Conservation (phyloP, 2,888 invertebrate genomes). For the Leucophenga montana region DNA sequence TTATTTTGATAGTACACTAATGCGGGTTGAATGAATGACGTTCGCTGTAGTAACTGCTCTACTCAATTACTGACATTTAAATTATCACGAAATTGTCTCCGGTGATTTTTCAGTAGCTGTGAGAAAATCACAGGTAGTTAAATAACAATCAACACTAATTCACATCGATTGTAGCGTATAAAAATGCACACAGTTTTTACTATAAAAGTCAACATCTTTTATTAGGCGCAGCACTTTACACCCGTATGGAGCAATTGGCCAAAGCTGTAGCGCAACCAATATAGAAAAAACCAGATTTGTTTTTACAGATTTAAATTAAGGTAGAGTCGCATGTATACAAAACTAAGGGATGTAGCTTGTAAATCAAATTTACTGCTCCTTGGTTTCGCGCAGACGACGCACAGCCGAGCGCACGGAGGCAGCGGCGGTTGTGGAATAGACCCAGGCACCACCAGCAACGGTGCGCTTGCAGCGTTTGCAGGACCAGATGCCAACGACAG, state of each 20-base stretch:
- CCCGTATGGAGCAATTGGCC: slow-evolving; percentile 28
- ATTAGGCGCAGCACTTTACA: slow-evolving; percentile 22
- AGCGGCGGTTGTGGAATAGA: slow-evolving; percentile 98
- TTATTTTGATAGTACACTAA: too few relatives aligned
- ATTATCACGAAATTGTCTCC: too few relatives aligned
- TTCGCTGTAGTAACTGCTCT: too few relatives aligned
- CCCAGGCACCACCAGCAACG: slow-evolving; percentile 99
- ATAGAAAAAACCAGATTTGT: slow-evolving; percentile 1
- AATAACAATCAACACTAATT: too few relatives aligned
- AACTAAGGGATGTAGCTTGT: slow-evolving; percentile 21
- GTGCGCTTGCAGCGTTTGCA: slow-evolving; percentile 97
- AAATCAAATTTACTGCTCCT: slow-evolving; percentile 70
- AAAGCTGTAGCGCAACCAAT: slow-evolving; percentile 38
- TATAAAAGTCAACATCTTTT: slow-evolving; percentile 23
- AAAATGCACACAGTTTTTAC: slow-evolving; percentile 8
- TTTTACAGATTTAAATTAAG: neutral
- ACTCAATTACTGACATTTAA: too few relatives aligned
- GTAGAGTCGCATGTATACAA: slow-evolving; percentile 8
- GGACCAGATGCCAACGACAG: slow-evolving; percentile 98
- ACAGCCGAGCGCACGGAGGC: slow-evolving; percentile 98
- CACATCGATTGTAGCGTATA: too few relatives aligned
- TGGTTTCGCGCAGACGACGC: slow-evolving; percentile 92
- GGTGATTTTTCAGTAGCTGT: too few relatives aligned
- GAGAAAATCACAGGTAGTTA: too few relatives aligned
- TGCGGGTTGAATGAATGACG: too few relatives aligned